Percentiles rank a stretch among this genome's conserved stretches.
phyloP scores from a whole-genome alignment of 1,140 invertebrate genomes.

The Bombus soroeensis region DNA sequence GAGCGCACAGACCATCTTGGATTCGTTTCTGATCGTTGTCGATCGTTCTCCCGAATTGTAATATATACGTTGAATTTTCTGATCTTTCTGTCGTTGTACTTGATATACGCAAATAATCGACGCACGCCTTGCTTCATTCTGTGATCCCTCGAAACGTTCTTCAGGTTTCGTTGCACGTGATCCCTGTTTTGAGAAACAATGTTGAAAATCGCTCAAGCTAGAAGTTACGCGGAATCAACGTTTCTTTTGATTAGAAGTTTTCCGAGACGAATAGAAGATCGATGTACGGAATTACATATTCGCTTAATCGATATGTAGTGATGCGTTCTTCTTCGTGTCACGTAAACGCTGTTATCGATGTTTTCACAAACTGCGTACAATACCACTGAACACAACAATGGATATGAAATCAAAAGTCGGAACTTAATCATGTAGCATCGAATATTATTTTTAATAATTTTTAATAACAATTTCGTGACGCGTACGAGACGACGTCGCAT shows the following conservation, averaged over 20 bases:
- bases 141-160: constrained; percentile 9
- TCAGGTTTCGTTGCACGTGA: neutral
- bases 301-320: neutral
- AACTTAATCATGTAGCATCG: neutral
- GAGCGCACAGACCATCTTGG: neutral
- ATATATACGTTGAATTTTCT: constrained; percentile 28
- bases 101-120: constrained; percentile 6
- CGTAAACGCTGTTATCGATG: too few relatives aligned
- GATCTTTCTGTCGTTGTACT: constrained; percentile 40
- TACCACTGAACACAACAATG: neutral
- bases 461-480: neutral
- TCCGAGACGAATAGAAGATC: neutral
- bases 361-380: neutral
- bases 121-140: constrained; percentile 16
- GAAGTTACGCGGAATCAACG: neutral
- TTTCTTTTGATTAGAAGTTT: neutral
- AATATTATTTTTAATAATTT: neutral
- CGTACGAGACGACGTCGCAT: neutral
- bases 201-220: neutral
- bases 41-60: constrained; percentile 1
- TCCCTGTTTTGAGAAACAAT: neutral
- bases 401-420: neutral
- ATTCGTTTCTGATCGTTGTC: constrained; percentile 15
- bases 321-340: too few relatives aligned
- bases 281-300: neutral